phyloP scores from a whole-genome alignment of 2,797 vertebrate genomes.

The Phalloptychus januarius region DNA sequence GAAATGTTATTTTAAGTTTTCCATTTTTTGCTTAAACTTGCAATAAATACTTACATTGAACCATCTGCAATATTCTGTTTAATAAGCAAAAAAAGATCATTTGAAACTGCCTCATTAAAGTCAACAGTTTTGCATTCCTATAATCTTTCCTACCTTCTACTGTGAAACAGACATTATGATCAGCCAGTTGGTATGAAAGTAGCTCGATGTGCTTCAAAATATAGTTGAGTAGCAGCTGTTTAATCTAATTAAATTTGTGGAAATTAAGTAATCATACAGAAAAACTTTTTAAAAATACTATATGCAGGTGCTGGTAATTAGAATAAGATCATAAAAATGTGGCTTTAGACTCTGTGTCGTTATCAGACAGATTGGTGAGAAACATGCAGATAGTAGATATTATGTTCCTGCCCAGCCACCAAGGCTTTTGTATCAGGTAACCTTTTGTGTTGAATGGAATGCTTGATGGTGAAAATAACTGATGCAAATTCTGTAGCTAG shows the following conservation, averaged over 20 bases:
- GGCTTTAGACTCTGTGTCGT: not conserved
- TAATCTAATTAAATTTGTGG: not conserved
- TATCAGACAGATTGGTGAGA: not conserved
- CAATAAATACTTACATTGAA: not conserved
- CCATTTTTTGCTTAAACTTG: not conserved
- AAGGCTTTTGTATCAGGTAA: not conserved
- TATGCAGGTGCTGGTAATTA: not conserved
- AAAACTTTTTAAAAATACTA: too few species aligned
- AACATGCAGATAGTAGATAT: not conserved
- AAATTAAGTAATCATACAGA: not conserved
- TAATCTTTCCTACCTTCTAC: too few species aligned
- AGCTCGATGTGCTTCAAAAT: too few species aligned
- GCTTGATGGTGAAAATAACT: not conserved
- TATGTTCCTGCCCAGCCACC: not conserved
- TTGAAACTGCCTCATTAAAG: too few species aligned
- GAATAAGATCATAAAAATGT: not conserved
- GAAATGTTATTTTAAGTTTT: not conserved
- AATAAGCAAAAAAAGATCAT: not conserved
- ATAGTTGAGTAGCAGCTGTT: not conserved
- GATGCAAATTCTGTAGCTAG: not conserved
- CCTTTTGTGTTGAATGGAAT: not conserved
- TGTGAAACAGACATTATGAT: not conserved
- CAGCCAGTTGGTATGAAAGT: too few species aligned
- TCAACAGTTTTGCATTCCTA: too few species aligned
- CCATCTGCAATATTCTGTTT: not conserved